Evolutionary conservation across 2,797 vertebrate species (phyloP), one percentile per base, ranked within the genome.

Genomic region (Podargus strigoides): DNA sequence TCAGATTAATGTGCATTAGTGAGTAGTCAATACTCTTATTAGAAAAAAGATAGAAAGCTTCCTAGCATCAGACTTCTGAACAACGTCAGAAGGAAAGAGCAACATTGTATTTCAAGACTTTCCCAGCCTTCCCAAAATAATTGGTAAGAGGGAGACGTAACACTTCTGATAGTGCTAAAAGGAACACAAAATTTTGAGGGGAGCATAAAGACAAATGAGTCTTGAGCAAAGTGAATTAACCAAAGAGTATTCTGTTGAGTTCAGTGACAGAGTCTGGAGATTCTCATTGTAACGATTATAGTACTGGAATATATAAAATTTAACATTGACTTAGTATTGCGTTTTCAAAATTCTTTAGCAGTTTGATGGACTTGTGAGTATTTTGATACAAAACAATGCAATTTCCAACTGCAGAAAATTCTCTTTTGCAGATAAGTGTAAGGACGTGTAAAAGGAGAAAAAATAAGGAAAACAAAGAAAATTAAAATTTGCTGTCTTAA

Each of bases 1-100:
- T 86, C 10, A 83, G 49, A 96, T 93, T 88, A 95, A 87, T 79
- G 87, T 95, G 7, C 67, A 68, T 85, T 95, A 92, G 69, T 86
- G 78, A 67, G 47, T 94, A 95, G 96, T 90, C 60, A 93, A 87
- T 90, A 86, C 9, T n/a, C 66, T 59, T 76, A 73, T 27, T 7
- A 69, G 26, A 77, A 88, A 59, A 21, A 70, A 73, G 9, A 72
- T 7, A 62, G 37, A 66, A 55, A 87, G 9, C 28, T 82, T 69
- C 23, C 36, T 46, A 85, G 17, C 85, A 88, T 12, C 79, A 69
- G n/a, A 46, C 12, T 19, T 79, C 37, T 68, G 17, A 41, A 79
- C 59, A 49, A 4, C 50, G 34, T 27, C 50, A 6, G 9, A 27
- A 63, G 49, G 22, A 94, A 91, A 63, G 23, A 21, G 12, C 19